These are phyloP conservation scores for Drosophila algonquin DNA, from an alignment of 2,888 invertebrate genomes.

Conservation along the genomic window DNA sequence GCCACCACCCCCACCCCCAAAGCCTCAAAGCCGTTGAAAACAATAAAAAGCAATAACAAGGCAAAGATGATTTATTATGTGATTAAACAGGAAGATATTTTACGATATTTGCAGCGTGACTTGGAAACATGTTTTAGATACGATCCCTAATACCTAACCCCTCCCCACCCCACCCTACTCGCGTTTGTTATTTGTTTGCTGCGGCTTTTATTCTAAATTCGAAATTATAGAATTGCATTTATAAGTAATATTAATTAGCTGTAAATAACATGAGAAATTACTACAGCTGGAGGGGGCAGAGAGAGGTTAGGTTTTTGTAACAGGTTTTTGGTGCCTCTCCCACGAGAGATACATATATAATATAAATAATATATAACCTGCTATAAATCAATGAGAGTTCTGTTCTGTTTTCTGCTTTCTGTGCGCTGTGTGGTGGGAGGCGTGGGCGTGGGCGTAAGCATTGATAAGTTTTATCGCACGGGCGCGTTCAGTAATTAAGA, in stretches of 20 bases:
- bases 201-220: constrained; percentile 61
- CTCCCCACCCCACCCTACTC: background rate
- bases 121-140: constrained; percentile 61
- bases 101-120: constrained; percentile 64
- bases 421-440: constrained; percentile 1
- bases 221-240: constrained; percentile 77
- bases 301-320: constrained; percentile 47
- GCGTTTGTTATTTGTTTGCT: constrained; percentile 58
- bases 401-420: background rate
- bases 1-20: background rate
- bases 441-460: constrained; percentile 25
- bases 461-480: constrained; percentile 75
- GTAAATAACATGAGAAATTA: constrained; percentile 74
- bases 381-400: constrained; percentile 66
- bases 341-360: constrained; percentile 42
- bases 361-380: constrained; percentile 73
- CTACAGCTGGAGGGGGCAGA: constrained; percentile 15
- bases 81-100: constrained; percentile 78
- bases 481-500: constrained; percentile 74
- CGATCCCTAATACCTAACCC: constrained; percentile 3
- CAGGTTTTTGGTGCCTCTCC: constrained; percentile 59
- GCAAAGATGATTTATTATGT: constrained; percentile 74
- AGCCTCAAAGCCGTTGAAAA: constrained; percentile 35
- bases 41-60: constrained; percentile 36
- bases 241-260: constrained; percentile 78